phyloP scores from a whole-genome alignment of 2,113 vertebrate species.

The Acrocephalus arundinaceus region DNA sequence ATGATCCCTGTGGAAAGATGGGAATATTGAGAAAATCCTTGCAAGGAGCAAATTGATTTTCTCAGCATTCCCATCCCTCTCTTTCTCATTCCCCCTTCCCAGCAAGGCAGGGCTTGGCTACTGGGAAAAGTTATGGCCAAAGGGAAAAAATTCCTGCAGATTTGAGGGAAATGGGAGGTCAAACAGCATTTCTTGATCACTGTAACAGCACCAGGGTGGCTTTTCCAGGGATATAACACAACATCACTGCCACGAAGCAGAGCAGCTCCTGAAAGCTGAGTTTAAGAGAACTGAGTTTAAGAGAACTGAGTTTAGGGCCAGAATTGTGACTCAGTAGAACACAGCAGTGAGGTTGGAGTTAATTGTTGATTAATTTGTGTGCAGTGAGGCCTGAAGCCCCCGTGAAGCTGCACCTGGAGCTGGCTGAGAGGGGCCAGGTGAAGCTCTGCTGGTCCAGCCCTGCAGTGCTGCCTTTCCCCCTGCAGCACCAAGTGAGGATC shows the following conservation, averaged over 20 bases:
- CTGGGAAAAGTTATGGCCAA: neutral
- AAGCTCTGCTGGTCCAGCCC: constrained; percentile 80
- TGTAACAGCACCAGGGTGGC: neutral
- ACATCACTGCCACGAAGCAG: rapidly evolving
- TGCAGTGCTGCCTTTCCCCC: neutral
- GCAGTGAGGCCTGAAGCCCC: constrained; percentile 88
- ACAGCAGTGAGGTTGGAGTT: neutral
- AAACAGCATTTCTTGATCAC: neutral
- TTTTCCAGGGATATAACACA: neutral
- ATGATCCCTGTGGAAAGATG: neutral
- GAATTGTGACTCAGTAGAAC: neutral
- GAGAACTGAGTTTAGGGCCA: neutral
- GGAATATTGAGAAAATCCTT: neutral
- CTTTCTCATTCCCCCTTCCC: neutral
- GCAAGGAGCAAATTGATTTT: neutral
- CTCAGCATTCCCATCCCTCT: neutral
- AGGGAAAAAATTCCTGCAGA: neutral
- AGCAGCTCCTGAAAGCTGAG: neutral
- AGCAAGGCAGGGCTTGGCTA: neutral
- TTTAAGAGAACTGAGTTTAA: too few species aligned
- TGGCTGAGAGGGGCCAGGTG: constrained; percentile 78
- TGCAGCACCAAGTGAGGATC: constrained; percentile 83
- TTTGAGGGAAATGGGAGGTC: neutral
- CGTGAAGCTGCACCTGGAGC: constrained; percentile 73
- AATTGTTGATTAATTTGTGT: neutral